Evolutionary conservation across 2,113 vertebrate species (phyloP).

Genomic region (Cranoglanis bouderius): DNA sequence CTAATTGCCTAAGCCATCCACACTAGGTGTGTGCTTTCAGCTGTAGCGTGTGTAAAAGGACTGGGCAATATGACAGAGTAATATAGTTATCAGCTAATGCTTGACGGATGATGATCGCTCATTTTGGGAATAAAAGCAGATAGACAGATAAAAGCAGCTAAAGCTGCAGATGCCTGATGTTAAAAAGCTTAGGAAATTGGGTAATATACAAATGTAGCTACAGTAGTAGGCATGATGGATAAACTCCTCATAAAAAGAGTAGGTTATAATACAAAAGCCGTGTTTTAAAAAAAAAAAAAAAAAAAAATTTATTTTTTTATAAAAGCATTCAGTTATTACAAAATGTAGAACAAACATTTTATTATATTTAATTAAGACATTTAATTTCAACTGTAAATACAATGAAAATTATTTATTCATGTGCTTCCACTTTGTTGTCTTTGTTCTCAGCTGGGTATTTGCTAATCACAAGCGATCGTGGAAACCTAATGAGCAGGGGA

Average conservation of each 20-base stretch:
- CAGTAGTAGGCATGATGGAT: not conserved
- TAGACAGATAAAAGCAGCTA: too few relatives aligned
- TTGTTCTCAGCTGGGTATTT: not conserved
- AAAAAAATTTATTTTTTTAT: too few relatives aligned
- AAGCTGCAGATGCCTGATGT: not conserved
- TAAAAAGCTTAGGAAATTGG: not conserved
- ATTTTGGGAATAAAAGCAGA: not conserved
- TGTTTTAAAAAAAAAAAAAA: too few relatives aligned
- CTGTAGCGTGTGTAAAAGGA: not conserved
- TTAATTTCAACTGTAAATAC: not conserved
- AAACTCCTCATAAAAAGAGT: not conserved
- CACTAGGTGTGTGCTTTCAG: constrained; percentile 51
- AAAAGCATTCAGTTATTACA: not conserved
- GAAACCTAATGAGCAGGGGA: not conserved
- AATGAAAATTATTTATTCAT: not conserved
- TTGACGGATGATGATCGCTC: not conserved
- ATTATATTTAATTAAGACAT: not conserved
- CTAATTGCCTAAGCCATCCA: constrained; percentile 59
- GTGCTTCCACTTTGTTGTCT: not conserved
- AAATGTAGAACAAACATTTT: not conserved
- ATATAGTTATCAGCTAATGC: not conserved
- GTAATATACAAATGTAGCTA: not conserved
- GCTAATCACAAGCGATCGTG: not conserved
- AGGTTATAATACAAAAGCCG: too few relatives aligned
- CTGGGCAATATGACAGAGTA: not conserved